These are phyloP conservation scores for Lepisosteus oculatus DNA, from an alignment of 2,113 vertebrate genomes.

Conservation along the genomic window DNA sequence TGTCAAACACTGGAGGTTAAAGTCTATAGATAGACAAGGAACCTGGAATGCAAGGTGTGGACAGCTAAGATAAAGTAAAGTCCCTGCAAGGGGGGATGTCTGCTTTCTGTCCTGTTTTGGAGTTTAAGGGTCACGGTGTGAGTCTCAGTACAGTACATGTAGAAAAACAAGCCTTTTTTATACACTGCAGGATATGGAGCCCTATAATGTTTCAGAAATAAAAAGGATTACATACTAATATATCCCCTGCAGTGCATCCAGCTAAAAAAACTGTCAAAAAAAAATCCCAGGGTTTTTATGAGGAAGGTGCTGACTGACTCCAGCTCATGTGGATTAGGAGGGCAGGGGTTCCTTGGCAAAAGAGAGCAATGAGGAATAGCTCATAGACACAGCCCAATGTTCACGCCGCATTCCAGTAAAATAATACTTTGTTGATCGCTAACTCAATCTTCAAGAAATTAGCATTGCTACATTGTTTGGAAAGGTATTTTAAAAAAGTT, in stretches of 20 bases:
- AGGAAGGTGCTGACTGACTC: neutral
- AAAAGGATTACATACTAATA: neutral
- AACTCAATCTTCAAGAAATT: too few species aligned
- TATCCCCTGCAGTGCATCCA: neutral
- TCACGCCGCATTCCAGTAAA: too few species aligned
- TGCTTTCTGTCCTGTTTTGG: constrained; percentile 31
- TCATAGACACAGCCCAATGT: too few species aligned
- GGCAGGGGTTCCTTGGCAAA: neutral
- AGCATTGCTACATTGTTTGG: neutral
- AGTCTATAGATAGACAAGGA: constrained; percentile 64
- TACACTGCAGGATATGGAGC: neutral
- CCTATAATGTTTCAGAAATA: neutral
- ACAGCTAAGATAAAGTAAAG: constrained; percentile 66
- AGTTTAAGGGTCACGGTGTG: constrained; percentile 40
- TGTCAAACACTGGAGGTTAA: constrained; percentile 64
- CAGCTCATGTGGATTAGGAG: neutral
- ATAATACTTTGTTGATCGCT: too few species aligned
- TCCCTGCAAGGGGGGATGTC: constrained; percentile 40
- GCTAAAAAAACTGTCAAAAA: neutral
- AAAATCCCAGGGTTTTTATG: neutral
- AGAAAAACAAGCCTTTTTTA: constrained; percentile 15
- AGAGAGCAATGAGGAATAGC: neutral
- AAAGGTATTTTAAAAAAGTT: too few species aligned
- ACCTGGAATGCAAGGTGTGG: constrained; percentile 64
- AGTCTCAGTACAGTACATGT: constrained; percentile 11